Evolutionary conservation across 2,888 invertebrate species (phyloP).

Genomic region (Smittia sp.): DNA sequence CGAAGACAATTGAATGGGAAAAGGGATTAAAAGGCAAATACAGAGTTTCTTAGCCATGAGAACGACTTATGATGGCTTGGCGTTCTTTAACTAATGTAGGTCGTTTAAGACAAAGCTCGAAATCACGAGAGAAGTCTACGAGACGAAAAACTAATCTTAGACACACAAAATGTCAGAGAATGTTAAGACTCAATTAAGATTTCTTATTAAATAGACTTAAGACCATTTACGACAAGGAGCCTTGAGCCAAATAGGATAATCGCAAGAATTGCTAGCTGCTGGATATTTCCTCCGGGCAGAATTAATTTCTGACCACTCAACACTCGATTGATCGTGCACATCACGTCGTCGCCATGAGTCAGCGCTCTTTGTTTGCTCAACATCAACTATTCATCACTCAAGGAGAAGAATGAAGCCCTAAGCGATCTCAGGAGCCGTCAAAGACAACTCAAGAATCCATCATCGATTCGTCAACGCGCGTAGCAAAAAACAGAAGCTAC

Average conservation of each 20-base stretch:
- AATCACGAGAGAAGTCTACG: not conserved
- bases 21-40: constrained; percentile 26
- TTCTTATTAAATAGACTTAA: not conserved
- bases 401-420: not conserved
- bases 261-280: not conserved
- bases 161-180: not conserved
- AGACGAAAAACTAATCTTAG: not conserved
- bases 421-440: not conserved
- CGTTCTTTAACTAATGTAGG: not conserved
- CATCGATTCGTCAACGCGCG: not conserved
- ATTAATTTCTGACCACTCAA: too few relatives aligned
- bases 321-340: not conserved
- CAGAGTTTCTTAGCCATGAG: not conserved
- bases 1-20: not conserved
- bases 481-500: not conserved
- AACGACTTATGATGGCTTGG: too few relatives aligned
- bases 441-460: not conserved
- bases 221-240: not conserved
- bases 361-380: constrained; percentile 13
- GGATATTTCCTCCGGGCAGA: too few relatives aligned
- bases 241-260: not conserved
- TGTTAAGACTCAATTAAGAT: constrained; percentile 5
- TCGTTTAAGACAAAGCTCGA: not conserved
- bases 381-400: constrained; percentile 25
- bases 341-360: not conserved